phyloP scores from a whole-genome alignment of 2,797 vertebrate genomes.

The Sebastes baramenuke region DNA sequence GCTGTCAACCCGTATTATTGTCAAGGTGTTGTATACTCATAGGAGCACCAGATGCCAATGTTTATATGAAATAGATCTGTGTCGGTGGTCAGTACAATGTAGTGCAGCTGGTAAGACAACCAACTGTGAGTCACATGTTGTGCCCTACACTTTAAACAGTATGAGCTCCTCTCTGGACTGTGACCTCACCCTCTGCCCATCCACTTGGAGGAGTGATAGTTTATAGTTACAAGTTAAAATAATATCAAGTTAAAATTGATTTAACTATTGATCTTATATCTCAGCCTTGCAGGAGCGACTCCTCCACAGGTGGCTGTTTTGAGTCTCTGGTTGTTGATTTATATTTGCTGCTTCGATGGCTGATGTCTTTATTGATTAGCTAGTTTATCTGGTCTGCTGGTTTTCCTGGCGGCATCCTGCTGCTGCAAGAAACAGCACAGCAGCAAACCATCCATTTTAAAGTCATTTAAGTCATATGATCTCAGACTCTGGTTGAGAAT shows the following conservation, averaged over 20 bases:
- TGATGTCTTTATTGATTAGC: constrained; percentile 46
- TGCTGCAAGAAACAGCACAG: background rate
- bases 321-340: constrained; percentile 36
- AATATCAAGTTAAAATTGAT: constrained; percentile 23
- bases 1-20: constrained; percentile 13
- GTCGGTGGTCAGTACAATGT: background rate
- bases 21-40: constrained; percentile 59
- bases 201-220: background rate
- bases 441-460: background rate
- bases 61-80: constrained; percentile 38
- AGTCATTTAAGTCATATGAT: background rate
- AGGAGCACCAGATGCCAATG: constrained; percentile 29
- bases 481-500: background rate
- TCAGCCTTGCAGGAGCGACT: background rate
- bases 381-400: constrained; percentile 32
- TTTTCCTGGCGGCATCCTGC: constrained; percentile 6
- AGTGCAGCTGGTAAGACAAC: constrained; percentile 9
- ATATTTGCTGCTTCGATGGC: constrained; percentile 27
- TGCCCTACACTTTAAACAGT: constrained; percentile 20
- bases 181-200: constrained; percentile 10
- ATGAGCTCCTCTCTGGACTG: constrained; percentile 9
- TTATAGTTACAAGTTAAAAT: constrained; percentile 16
- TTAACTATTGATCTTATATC: constrained; percentile 43
- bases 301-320: constrained; percentile 34
- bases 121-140: constrained; percentile 12